Evolutionary conservation across 2,888 invertebrate genomes (phyloP).

Genomic region (Euphydryas editha): DNA sequence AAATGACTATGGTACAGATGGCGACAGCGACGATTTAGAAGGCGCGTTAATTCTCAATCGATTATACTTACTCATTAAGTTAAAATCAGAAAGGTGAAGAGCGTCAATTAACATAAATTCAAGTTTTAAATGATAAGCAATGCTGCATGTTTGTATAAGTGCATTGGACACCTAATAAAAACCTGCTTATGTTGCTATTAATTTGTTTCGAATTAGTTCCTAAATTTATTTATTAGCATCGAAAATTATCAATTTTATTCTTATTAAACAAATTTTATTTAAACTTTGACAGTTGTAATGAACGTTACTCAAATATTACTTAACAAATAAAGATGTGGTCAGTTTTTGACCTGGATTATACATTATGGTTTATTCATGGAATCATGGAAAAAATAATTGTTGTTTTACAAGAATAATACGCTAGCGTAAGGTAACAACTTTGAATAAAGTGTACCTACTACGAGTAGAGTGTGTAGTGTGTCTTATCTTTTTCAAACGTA

Average conservation of each 20-base stretch:
- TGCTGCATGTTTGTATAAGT: conserved; percentile 33
- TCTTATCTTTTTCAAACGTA: no score
- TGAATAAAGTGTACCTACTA: no score
- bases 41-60: conserved; percentile 46
- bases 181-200: conserved; percentile 11
- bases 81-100: conserved; percentile 36
- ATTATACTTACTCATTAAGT: conserved; percentile 43
- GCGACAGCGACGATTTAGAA: conserved; percentile 40
- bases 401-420: no score
- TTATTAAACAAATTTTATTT: background rate
- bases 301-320: background rate
- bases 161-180: conserved; percentile 29
- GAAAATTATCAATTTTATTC: conserved; percentile 6
- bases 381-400: no score
- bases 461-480: no score
- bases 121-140: conserved; percentile 30
- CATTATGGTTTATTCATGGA: no score
- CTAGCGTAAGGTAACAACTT: no score
- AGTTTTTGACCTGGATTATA: background rate
- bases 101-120: conserved; percentile 38
- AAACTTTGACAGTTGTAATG: background rate
- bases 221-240: conserved; percentile 4
- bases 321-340: background rate
- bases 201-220: conserved; percentile 11
- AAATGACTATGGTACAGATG: conserved; percentile 48